Conservation (phyloP, 2,888 invertebrate species). For the Andrena trimmerana region DNA sequence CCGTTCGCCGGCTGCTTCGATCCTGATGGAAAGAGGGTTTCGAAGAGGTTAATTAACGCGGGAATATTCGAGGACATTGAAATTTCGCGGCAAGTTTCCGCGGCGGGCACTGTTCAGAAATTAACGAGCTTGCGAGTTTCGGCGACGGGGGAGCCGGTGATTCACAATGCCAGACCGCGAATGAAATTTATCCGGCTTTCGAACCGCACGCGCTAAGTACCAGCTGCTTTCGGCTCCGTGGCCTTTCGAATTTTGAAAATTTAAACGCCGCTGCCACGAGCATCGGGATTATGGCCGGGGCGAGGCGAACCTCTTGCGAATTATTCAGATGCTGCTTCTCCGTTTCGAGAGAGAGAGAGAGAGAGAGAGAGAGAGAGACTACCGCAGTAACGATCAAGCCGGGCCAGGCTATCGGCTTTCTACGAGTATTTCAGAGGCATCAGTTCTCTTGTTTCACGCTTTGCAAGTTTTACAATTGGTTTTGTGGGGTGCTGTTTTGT, state of each 20-base stretch:
- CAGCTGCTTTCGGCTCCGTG: not conserved
- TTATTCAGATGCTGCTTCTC: conserved; percentile 24
- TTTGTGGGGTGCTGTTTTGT: no score
- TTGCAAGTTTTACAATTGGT: no score
- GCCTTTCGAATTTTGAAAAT: conserved; percentile 33
- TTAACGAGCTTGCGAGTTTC: conserved; percentile 39
- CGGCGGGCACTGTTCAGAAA: conserved; percentile 4
- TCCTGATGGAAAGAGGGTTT: not conserved
- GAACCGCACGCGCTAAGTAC: not conserved
- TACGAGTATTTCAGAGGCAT: conserved; percentile 5
- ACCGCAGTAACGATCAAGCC: conserved; percentile 8
- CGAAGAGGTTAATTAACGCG: conserved; percentile 42
- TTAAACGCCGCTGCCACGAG: conserved; percentile 16
- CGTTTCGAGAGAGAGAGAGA: not conserved
- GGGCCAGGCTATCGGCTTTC: not conserved
- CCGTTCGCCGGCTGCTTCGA: not conserved
- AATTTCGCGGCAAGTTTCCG: conserved; percentile 33
- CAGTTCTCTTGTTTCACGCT: not conserved
- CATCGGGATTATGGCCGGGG: conserved; percentile 11
- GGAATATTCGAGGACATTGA: conserved; percentile 37
- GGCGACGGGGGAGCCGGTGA: not conserved
- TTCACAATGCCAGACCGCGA: not conserved
- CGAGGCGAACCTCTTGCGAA: conserved; percentile 6
- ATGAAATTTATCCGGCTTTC: conserved; percentile 23
- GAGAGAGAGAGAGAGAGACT: conserved; percentile 1